Percentiles rank a stretch among this genome's conserved stretches.
These are phyloP conservation scores for Podotricha telesiphe DNA, from an alignment of 2,888 invertebrate genomes.

Conservation along the genomic window DNA sequence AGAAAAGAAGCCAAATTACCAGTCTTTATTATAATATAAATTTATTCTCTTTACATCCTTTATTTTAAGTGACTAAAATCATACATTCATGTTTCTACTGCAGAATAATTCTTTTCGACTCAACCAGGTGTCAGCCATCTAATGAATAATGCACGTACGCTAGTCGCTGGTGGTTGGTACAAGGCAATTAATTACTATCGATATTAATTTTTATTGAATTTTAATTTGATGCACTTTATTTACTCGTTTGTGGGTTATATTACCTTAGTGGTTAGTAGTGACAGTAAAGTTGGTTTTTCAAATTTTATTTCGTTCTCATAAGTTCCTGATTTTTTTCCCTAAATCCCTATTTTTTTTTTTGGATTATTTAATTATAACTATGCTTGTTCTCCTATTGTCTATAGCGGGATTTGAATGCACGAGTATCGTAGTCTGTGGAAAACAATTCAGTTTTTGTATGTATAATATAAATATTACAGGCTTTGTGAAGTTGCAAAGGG, in stretches of 20 bases:
- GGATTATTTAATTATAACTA: neutral
- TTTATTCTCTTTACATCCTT: constrained; percentile 5
- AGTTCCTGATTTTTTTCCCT: too few species aligned
- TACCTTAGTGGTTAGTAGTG: neutral
- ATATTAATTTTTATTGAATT: constrained; percentile 19
- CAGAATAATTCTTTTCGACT: constrained; percentile 25
- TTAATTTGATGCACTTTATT: constrained; percentile 10
- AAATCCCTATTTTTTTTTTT: too few species aligned
- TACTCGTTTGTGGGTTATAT: neutral
- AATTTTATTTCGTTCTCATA: too few species aligned
- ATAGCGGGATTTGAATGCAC: neutral
- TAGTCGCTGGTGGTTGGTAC: constrained; percentile 1
- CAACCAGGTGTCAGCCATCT: constrained; percentile 26
- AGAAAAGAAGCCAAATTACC: neutral
- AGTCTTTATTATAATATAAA: neutral
- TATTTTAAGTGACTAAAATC: constrained; percentile 16
- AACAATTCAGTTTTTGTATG: too few species aligned
- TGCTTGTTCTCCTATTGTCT: neutral
- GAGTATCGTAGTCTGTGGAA: too few species aligned
- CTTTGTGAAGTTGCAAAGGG: too few species aligned
- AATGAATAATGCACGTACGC: constrained; percentile 30
- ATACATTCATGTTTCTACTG: constrained; percentile 12
- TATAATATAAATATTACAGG: too few species aligned
- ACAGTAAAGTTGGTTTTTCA: too few species aligned
- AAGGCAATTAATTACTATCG: constrained; percentile 25